Conservation (phyloP, 2,888 invertebrate genomes). For the Scaeva pyrastri region DNA sequence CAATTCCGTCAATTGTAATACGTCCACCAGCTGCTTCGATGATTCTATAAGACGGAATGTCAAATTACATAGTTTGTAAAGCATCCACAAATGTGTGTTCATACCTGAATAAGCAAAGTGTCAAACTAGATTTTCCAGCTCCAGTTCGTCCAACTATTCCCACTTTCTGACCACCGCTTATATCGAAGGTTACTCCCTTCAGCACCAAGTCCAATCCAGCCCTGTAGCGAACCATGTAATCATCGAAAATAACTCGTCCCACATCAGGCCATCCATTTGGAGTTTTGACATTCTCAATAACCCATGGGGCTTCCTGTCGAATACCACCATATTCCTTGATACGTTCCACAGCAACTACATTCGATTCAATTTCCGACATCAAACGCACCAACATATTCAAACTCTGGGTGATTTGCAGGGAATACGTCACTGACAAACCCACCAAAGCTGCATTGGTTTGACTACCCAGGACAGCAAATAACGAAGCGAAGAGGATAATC, state of each 20-base stretch:
- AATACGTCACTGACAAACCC: conserved; percentile 95
- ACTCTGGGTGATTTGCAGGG: conserved; percentile 95
- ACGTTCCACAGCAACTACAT: conserved; percentile 98
- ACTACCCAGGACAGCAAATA: conserved; percentile 94
- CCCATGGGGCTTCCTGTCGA: conserved; percentile 93
- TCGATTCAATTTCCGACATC: conserved; percentile 98
- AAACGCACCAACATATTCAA: conserved; percentile 98
- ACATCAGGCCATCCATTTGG: conserved; percentile 91
- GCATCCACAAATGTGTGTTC: neutral
- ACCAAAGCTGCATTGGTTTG: conserved; percentile 91
- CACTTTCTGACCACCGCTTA: conserved; percentile 94
- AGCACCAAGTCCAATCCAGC: conserved; percentile 94
- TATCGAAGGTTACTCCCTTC: conserved; percentile 90
- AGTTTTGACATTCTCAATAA: conserved; percentile 86
- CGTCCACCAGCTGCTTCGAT: conserved; percentile 93
- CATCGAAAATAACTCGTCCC: conserved; percentile 91
- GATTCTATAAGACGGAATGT: conserved; percentile 86
- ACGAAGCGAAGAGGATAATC: conserved; percentile 96
- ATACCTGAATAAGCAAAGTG: conserved; percentile 91
- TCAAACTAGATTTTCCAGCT: conserved; percentile 96
- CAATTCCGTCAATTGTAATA: conserved; percentile 93
- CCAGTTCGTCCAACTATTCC: conserved; percentile 96
- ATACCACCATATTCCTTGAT: conserved; percentile 97
- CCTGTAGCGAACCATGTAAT: conserved; percentile 94
- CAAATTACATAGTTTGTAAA: conserved; percentile 23